Base-by-base conservation (phyloP, 2,113 vertebrate species). In the Delphinus delphis region DNA sequence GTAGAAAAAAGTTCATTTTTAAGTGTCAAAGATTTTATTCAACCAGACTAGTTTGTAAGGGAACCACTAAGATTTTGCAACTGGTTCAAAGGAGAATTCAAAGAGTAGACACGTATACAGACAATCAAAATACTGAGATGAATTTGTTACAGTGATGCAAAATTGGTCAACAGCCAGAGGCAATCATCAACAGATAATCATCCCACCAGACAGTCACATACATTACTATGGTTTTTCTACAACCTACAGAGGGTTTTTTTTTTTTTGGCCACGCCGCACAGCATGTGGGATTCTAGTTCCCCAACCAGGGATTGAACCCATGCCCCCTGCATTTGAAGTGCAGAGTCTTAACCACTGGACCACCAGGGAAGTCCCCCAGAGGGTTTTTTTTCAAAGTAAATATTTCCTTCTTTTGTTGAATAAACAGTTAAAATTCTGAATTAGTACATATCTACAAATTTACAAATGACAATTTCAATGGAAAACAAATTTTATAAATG, bases 381-480 rank as follows among this genome's bases (percentile, higher is more conserved):
- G 55, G 20, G 55, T 21, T 58, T 47, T 67, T 80, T 70, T 98
- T 98, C 86, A 97, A 98, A 98, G 97, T 70, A 98, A 98, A 98
- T 96, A 97, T 97, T 97, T 98, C 97, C 98, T 98, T 96, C 85
- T 97, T 99, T 99, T 98, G 98, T 99, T 99, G 98, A 96, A 98
- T 98, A 98, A 98, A 98, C 97, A 98, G 96, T 98, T 33, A 97
- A 96, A 95, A 95, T 93, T 98, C 91, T 71, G 93, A 95, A 96
- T 98, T 97, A 97, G 97, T 98, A 99, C 98, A 98, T 96, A 98
- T 97, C 95, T 97, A 73, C 82, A 98, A 88, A 95, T 96, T 98
- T 96, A 98, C 97, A 98, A 98, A 95, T 83, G 10, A 93, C 80
- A 94, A 98, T 97, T 97, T 98, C 94, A 98, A 98, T 80, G 98